phyloP scores from a whole-genome alignment of 1,140 invertebrate genomes.

The Gryllus bimaculatus region DNA sequence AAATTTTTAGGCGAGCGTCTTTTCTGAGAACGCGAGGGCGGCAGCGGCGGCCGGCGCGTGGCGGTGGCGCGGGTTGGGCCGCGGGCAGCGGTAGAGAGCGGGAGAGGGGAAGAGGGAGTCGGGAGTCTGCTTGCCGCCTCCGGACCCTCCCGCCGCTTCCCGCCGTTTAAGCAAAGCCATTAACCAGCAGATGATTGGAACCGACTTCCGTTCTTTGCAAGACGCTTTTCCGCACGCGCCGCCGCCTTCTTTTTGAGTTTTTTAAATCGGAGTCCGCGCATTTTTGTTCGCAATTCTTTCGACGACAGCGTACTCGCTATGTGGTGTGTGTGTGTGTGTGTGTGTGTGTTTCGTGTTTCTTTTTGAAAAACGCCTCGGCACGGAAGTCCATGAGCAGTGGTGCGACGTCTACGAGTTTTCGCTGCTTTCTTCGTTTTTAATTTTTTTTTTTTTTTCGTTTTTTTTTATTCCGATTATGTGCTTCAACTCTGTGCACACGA shows the following conservation, averaged over 20 bases:
- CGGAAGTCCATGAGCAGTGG: background rate
- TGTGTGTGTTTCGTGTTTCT: background rate
- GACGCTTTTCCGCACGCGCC: background rate
- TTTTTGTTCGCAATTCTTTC: background rate
- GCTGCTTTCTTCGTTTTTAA: background rate
- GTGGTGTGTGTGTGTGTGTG: background rate
- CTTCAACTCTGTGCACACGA: background rate
- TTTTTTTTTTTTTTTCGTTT: background rate
- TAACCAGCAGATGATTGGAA: conserved; percentile 17
- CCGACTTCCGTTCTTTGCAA: conserved; percentile 12
- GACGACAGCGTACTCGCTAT: background rate
- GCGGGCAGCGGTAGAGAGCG: too few species aligned
- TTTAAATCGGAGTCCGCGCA: background rate
- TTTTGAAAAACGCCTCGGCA: background rate
- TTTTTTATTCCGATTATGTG: background rate
- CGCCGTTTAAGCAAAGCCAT: conserved; percentile 19
- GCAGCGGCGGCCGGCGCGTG: too few species aligned
- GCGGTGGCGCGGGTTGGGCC: too few species aligned
- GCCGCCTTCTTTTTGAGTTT: background rate
- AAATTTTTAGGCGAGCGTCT: too few species aligned
- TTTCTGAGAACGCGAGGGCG: too few species aligned
- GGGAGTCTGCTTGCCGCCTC: too few species aligned
- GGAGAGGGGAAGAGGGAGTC: too few species aligned
- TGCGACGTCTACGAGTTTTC: background rate
- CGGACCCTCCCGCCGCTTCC: background rate